Base-by-base conservation (phyloP, 2,113 vertebrate genomes). In the Malurus melanocephalus region DNA sequence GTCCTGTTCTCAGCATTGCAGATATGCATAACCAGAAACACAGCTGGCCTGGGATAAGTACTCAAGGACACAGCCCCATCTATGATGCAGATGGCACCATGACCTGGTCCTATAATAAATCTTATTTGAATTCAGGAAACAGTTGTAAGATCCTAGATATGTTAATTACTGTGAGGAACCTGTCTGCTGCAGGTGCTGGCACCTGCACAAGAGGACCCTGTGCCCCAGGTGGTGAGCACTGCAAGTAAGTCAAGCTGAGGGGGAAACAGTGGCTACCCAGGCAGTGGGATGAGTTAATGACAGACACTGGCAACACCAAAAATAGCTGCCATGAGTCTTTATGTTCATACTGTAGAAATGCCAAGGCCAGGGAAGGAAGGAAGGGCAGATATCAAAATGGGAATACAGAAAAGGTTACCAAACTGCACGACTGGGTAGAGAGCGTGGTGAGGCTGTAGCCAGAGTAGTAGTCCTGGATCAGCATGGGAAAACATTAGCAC, bases 301-400 rank as follows among this genome's bases (percentile, higher is more conserved):
- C 5, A 45, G 53, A 0, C 6, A 60, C 24, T 35, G 51, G 49
- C 49, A 76, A 11, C 45, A 62, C 30, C 7, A 1, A 49, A 48
- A 11, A 32, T 22, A 35, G 23, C 0, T 26, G 11, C 21, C 10
- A 28, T 26, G 32, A 22, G 24, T 51, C 48, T 17, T 85, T 6
- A 5, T 24, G 45, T 43, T 60, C 38, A 43, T 5, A 5, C 2
- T 21, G 46, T 5, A 49, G 42, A 87, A 60, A 26, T 49, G 33
- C 24, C 33, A 32, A 0, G 1, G 59, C 15, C 2, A 1, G 10
- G 43, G 20, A 68, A 57, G 57, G 43, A 65, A 35, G 28, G 28
- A 43, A 45, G 15, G 57, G 27, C 5, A 35, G 53, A 12, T 3
- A 52, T 3, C 0, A 0, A 57, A 72, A 73, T 0, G 0, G 16